These are phyloP conservation scores for Lepas anatifera DNA, from an alignment of 2,888 invertebrate species.

Conservation along the genomic window DNA sequence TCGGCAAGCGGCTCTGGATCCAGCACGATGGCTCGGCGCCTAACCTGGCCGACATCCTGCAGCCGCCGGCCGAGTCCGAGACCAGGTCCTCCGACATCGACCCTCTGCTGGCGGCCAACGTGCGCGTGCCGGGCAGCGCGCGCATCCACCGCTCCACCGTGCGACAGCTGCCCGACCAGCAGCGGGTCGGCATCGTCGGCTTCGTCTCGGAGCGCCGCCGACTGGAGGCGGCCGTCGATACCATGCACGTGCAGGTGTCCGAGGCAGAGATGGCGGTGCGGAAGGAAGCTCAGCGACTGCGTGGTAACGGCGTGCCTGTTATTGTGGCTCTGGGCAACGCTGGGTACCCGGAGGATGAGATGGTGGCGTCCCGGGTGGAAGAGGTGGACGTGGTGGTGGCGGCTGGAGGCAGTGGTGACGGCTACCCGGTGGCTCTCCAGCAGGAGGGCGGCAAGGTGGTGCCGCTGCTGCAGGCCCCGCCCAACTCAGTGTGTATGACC, in stretches of 20 bases:
- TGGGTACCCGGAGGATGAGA: background rate
- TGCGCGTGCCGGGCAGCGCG: constrained; percentile 10
- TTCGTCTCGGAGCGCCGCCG: background rate
- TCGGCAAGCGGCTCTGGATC: constrained; percentile 7
- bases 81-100: constrained; percentile 49
- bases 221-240: background rate
- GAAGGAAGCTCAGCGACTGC: background rate
- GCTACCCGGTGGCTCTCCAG: background rate
- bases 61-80: background rate
- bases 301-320: background rate
- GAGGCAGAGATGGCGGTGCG: background rate
- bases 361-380: background rate
- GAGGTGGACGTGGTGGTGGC: constrained; percentile 3
- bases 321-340: background rate
- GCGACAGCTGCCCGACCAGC: background rate
- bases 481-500: background rate
- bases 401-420: background rate
- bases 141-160: background rate
- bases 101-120: constrained; percentile 46
- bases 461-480: constrained; percentile 1
- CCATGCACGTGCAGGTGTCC: background rate
- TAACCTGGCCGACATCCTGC: background rate
- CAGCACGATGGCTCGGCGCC: background rate
- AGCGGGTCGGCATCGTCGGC: background rate
- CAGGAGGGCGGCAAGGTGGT: background rate